phyloP scores from a whole-genome alignment of 2,797 vertebrate genomes.

The Lithobates sylvaticus region DNA sequence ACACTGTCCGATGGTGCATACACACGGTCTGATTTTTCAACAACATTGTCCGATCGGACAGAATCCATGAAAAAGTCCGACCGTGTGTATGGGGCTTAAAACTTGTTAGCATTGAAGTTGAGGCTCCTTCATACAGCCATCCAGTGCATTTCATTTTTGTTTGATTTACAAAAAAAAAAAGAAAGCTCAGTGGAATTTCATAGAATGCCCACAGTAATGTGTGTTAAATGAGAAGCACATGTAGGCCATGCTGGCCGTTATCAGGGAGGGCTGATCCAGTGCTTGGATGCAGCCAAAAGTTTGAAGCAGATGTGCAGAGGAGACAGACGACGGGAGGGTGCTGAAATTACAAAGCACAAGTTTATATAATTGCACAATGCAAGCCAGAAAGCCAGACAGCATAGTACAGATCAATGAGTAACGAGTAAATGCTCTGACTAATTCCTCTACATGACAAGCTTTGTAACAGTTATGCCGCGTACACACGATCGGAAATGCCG shows the following conservation, averaged over 20 bases:
- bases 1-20: too few relatives aligned
- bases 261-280: neutral
- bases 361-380: neutral
- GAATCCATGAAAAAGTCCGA: too few relatives aligned
- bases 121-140: neutral
- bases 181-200: neutral
- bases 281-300: neutral
- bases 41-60: too few relatives aligned
- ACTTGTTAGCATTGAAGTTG: too few relatives aligned
- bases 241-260: constrained; percentile 1
- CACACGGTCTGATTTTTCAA: too few relatives aligned
- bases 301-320: neutral
- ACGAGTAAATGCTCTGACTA: too few relatives aligned
- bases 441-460: too few relatives aligned
- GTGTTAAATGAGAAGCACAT: constrained; percentile 35
- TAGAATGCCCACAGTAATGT: neutral
- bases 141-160: neutral
- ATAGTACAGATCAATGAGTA: neutral
- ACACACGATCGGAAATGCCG: too few relatives aligned
- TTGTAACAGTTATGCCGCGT: too few relatives aligned
- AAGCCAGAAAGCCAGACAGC: neutral
- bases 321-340: neutral
- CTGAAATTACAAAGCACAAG: neutral
- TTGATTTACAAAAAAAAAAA: neutral
- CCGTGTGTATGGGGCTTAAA: too few relatives aligned